phyloP scores from a whole-genome alignment of 2,113 vertebrate species.

The Menidia beryllina region DNA sequence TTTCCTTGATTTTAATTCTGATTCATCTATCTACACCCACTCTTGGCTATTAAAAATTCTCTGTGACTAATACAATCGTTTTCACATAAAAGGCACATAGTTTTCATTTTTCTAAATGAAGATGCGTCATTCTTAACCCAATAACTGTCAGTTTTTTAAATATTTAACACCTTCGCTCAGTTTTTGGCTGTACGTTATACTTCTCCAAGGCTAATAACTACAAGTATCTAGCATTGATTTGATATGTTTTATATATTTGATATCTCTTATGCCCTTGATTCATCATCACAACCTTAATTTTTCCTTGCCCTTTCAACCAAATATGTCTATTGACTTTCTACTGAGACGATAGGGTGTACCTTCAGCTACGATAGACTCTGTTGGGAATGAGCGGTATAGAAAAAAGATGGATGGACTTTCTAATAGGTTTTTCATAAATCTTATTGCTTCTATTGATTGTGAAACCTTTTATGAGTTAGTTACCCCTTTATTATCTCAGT shows the following conservation, averaged over 20 bases:
- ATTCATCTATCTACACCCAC: conserved; percentile 52
- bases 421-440: conserved; percentile 49
- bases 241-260: conserved; percentile 43
- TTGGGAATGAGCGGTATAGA: no score
- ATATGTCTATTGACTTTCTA: conserved; percentile 52
- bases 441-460: conserved; percentile 52
- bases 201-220: background rate
- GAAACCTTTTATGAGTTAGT: conserved; percentile 17
- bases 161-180: no score
- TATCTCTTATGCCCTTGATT: conserved; percentile 31
- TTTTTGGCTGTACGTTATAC: background rate
- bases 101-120: conserved; percentile 12
- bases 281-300: conserved; percentile 50
- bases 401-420: no score
- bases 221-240: conserved; percentile 18
- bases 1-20: conserved; percentile 47
- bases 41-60: conserved; percentile 1
- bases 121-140: conserved; percentile 25
- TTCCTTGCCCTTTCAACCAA: conserved; percentile 52
- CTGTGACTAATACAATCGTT: conserved; percentile 27
- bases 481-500: conserved; percentile 41
- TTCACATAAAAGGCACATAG: no score
- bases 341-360: no score
- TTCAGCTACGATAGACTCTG: no score
- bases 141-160: background rate